These are phyloP conservation scores for Zosterops pallidus DNA, from an alignment of 2,113 vertebrate genomes.

Conservation along the genomic window DNA sequence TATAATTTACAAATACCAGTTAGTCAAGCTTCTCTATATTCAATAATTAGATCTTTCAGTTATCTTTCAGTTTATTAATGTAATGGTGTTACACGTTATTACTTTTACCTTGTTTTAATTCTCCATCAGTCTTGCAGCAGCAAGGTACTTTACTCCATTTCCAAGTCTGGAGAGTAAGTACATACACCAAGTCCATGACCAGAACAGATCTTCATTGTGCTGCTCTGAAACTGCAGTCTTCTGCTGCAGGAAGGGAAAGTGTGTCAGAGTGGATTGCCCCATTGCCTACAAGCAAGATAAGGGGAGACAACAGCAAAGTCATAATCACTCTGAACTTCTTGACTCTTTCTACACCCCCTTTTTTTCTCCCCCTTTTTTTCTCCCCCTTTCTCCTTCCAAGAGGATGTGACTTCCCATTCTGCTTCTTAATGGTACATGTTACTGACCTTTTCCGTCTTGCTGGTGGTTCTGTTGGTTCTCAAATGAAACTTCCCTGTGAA, in stretches of 20 bases:
- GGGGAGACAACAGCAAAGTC: not conserved
- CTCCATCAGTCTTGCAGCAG: not conserved
- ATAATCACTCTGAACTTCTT: not conserved
- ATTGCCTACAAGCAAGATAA: not conserved
- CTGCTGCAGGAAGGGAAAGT: not conserved
- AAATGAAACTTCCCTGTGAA: not conserved
- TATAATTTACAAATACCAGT: not conserved
- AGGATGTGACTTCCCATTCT: not conserved
- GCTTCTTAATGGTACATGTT: not conserved
- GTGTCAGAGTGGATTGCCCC: not conserved
- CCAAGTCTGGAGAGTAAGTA: not conserved
- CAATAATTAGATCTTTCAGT: not conserved
- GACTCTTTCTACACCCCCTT: not conserved
- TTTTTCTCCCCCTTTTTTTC: not conserved
- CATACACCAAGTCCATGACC: not conserved
- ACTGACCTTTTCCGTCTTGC: not conserved
- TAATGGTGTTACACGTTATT: not conserved
- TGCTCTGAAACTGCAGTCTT: not conserved
- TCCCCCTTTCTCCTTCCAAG: not conserved
- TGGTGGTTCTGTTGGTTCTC: not conserved
- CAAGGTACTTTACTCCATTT: not conserved
- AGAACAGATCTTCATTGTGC: not conserved
- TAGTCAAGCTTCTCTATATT: not conserved
- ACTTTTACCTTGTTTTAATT: not conserved
- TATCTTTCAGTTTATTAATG: not conserved